Conservation (phyloP, 2,113 vertebrate genomes). For the Pica pica region DNA sequence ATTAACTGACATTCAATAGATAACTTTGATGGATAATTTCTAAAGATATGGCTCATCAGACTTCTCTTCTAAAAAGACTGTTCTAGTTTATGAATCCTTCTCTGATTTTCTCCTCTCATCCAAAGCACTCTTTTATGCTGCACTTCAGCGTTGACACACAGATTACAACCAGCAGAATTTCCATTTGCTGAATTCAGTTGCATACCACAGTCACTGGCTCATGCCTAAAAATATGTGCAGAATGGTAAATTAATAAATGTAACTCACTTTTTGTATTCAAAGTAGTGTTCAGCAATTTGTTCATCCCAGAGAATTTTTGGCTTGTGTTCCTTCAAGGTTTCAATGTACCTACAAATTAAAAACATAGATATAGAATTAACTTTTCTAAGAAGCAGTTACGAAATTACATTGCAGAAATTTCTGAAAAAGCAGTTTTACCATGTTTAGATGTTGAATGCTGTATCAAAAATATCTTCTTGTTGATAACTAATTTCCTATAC, state of each 20-base stretch:
- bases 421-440: not conserved
- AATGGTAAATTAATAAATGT: not conserved
- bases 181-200: not conserved
- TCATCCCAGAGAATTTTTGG: conserved; percentile 90
- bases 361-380: not conserved
- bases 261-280: conserved; percentile 89
- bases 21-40: not conserved
- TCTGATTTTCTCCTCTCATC: not conserved
- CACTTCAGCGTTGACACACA: not conserved
- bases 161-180: not conserved
- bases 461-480: not conserved
- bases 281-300: conserved; percentile 86
- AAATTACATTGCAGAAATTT: not conserved
- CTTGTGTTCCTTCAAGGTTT: conserved; percentile 86
- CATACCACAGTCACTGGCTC: not conserved
- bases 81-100: not conserved
- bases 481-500: not conserved
- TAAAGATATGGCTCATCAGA: not conserved
- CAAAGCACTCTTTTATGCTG: not conserved
- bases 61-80: not conserved
- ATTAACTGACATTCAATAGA: not conserved
- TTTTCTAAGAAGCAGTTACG: not conserved
- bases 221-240: not conserved
- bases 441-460: not conserved
- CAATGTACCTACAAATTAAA: conserved; percentile 81